Base-by-base conservation (phyloP, 2,888 invertebrate species). In the Formica aserva region DNA sequence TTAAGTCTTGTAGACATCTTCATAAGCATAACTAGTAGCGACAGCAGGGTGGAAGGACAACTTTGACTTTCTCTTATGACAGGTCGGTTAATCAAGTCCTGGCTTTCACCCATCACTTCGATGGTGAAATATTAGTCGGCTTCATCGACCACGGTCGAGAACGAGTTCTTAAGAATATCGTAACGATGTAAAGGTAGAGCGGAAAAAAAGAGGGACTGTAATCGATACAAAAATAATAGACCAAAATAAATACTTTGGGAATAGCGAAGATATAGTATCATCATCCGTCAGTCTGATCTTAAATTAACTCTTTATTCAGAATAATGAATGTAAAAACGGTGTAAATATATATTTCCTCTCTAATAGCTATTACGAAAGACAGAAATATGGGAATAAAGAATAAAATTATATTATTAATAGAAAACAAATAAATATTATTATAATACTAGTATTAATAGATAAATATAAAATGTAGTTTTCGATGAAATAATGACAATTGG, bases 61-160 rank as follows among this genome's bases (percentile, higher is more conserved):
- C 57, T 71, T 71, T 29, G 75, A 78, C 74, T 78, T 60, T 22
- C 45, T 72, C 60, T 45, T 60, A 41, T 72, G 78, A 72, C 78
- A 78, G 78, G 60, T 78, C 78, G 60, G 78, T 78, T 78, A 78
- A 78, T 78, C 78, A 78, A 78, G 78, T 60, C 78, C 35, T 32
- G 57, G 60, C 60, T 78, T 78, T 74, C 74, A 60, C 35, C 41
- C 78, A 72, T 71, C 74, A 60, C 60, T 45, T 72, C 41, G 74
- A 71, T 57, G 78, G n/a, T 72, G 75, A 78, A 78, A 78, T 78
- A 78, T 71, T 78, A 60, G 78, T 72, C 57, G 74, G 57, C 45
- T 72, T 78, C 60, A 74, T 74, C 78, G 78, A 60, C 74, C 60
- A 71, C 32, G 29, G 52, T 66, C 35, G 71, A 29, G 45, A 32